Conservation (phyloP, 1,140 invertebrate genomes). For the Bombus superbus region DNA sequence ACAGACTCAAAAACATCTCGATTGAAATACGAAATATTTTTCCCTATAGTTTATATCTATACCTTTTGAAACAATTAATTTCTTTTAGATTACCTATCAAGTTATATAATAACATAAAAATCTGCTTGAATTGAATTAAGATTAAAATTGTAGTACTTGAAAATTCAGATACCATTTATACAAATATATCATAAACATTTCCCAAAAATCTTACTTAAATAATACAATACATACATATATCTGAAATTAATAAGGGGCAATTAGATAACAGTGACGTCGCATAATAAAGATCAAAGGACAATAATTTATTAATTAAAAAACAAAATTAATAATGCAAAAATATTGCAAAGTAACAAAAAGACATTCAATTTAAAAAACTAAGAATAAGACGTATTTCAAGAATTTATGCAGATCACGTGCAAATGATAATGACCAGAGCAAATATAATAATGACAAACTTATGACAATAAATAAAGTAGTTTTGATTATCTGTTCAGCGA, state of each 20-base stretch:
- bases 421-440: background rate
- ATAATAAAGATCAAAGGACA: no score
- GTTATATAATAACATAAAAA: no score
- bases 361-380: background rate
- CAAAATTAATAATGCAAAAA: background rate
- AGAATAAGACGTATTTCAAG: background rate
- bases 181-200: no score
- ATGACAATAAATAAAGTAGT: background rate
- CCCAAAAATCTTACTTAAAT: no score
- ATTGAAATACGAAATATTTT: background rate
- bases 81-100: no score
- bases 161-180: no score
- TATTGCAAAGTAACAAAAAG: background rate
- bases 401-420: background rate
- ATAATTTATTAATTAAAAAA: background rate
- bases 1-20: background rate
- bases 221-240: no score
- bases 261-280: no score
- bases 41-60: background rate
- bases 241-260: no score
- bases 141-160: no score
- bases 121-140: no score
- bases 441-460: background rate
- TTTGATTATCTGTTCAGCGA: constrained; percentile 17
- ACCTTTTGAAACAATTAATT: background rate